Base-by-base conservation (phyloP, 2,888 invertebrate species). In the Drosophila siamana region DNA sequence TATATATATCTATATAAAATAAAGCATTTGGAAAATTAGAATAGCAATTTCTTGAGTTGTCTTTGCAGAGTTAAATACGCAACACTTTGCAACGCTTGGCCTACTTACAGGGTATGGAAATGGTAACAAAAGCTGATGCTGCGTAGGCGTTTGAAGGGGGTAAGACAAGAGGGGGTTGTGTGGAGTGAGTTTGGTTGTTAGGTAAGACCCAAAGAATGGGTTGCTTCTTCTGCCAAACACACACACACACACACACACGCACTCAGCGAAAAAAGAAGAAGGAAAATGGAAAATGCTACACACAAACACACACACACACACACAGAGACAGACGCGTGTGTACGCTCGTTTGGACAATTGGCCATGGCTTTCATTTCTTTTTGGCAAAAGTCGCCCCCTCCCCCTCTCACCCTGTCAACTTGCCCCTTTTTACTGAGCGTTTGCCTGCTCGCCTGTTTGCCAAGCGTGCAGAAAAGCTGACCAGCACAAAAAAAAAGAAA, bases 391-490 rank as follows among this genome's bases (percentile, higher is more conserved):
- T 63, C 28, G 16, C 19, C 19, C 36, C 36, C 4, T 0, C 16
- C 54, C 26, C 54, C 28, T n/a, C n/a, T n/a, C n/a, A n/a, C 19
- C 19, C 55, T 11, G 15, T 1, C 43, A 7, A 0, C 13, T 50
- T 28, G 24, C 15, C 33, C 51, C 28, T 22, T 30, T 24, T 41
- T 36, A 13, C 50, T 24, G 22, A 43, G 8, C 26, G 28, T 16
- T 40, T 33, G 33, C 33, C 4, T 15, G 13, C 6, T 13, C 13
- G 9, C 24, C 16, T 86, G 74, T 81, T 80, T 77, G 69, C 74
- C 54, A 71, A 88, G 84, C 74, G 82, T 83, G 83, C 89, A 88
- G 87, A 83, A 83, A 83, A 83, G 83, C 83, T 83, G 83, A 83
- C 83, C 83, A 83, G 89, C 89, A 88, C 87, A 86, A 83, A 88